phyloP scores from a whole-genome alignment of 64 coral and sea anemone genomes.

The Montipora sp. region DNA sequence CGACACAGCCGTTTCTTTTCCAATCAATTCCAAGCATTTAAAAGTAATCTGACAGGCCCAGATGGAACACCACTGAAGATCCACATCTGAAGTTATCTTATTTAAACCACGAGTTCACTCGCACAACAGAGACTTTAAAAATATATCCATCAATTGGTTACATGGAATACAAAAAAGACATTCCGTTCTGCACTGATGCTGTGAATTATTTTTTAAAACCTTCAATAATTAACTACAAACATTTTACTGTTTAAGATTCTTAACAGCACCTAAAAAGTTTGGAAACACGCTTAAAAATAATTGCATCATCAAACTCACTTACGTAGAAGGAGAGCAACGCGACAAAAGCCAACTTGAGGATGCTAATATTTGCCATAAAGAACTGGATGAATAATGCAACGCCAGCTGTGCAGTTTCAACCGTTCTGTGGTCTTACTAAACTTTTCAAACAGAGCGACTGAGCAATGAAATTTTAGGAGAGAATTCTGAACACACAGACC shows the following conservation, averaged over 20 bases:
- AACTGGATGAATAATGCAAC: background rate
- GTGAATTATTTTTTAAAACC: too few species aligned
- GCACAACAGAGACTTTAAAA: too few species aligned
- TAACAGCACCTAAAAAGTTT: background rate
- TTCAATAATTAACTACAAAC: background rate
- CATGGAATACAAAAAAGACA: too few species aligned
- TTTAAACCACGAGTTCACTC: too few species aligned
- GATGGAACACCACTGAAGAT: too few species aligned
- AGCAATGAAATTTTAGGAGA: background rate
- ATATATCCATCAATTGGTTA: too few species aligned
- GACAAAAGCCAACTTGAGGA: background rate
- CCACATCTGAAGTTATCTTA: too few species aligned
- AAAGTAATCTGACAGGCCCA: too few species aligned
- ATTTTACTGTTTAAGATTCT: background rate
- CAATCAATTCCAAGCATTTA: too few species aligned
- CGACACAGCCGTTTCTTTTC: too few species aligned
- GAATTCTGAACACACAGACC: background rate
- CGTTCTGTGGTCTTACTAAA: background rate
- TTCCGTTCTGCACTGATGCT: too few species aligned
- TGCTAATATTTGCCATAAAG: slow-evolving; percentile 18
- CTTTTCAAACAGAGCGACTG: background rate
- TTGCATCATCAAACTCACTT: background rate
- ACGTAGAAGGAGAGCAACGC: background rate
- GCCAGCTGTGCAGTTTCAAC: background rate
- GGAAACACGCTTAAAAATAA: background rate